These are phyloP conservation scores for Actinernus sp. DNA, from an alignment of 92 coral and sea anemone genomes.

Conservation along the genomic window DNA sequence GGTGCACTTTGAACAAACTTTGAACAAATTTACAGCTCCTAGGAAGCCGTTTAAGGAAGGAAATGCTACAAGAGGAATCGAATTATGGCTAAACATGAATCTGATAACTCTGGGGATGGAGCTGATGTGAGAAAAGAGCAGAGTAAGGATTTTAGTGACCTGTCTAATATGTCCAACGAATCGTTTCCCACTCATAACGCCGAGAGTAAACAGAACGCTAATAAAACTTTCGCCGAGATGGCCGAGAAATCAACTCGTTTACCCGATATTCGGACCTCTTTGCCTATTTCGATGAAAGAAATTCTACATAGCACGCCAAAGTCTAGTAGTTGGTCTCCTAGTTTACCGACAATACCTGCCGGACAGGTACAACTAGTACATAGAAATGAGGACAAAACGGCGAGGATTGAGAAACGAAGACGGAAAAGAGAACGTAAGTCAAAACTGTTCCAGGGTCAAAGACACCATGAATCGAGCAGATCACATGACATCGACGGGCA, in stretches of 20 bases:
- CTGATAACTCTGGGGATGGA: no score
- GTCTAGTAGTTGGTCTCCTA: slow-evolving; percentile 19
- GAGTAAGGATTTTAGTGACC: not conserved
- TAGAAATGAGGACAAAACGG: slow-evolving; percentile 23
- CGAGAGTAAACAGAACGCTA: slow-evolving; percentile 5
- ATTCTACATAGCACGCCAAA: slow-evolving; percentile 46
- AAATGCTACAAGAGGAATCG: no score
- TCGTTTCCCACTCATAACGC: not conserved
- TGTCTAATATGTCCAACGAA: not conserved
- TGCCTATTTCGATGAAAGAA: slow-evolving; percentile 63
- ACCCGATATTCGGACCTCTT: slow-evolving; percentile 43
- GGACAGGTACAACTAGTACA: slow-evolving; percentile 38
- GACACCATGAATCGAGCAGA: slow-evolving; percentile 19
- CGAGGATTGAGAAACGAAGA: slow-evolving; percentile 29
- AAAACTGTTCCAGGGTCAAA: slow-evolving; percentile 40
- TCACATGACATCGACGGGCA: slow-evolving; percentile 17
- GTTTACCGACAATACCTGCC: slow-evolving; percentile 18
- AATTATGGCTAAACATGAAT: no score
- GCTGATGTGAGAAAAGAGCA: not conserved
- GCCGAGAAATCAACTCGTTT: slow-evolving; percentile 59
- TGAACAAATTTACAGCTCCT: no score
- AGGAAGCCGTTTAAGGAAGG: no score
- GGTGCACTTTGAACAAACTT: no score
- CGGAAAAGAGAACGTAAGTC: slow-evolving; percentile 47
- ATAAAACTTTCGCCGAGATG: slow-evolving; percentile 63